Evolutionary conservation across 2,797 vertebrate genomes (phyloP).

Genomic region (Euthynnus affinis): DNA sequence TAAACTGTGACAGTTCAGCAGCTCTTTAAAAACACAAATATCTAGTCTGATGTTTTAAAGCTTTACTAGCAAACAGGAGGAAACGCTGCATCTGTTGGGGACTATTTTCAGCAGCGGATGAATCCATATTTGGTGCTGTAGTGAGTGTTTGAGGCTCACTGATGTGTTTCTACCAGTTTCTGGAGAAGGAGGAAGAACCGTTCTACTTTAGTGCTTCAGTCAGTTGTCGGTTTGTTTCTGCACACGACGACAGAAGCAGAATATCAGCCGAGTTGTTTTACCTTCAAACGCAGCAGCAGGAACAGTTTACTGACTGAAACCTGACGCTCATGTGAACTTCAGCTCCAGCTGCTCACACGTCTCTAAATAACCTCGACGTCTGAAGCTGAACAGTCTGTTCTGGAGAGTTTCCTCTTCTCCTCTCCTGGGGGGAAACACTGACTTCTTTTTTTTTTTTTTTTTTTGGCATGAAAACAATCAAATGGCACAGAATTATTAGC

Average conservation of each 20-base stretch:
- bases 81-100: too few species aligned
- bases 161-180: too few species aligned
- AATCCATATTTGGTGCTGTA: too few species aligned
- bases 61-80: too few species aligned
- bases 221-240: conserved; percentile 21
- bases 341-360: conserved; percentile 25
- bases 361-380: conserved; percentile 42
- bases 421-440: not conserved
- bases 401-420: not conserved
- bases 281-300: too few species aligned
- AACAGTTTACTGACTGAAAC: not conserved
- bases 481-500: conserved; percentile 53
- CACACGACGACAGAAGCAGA: not conserved
- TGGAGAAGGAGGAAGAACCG: too few species aligned
- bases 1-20: too few species aligned
- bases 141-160: too few species aligned
- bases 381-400: not conserved
- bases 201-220: too few species aligned
- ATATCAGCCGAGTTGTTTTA: not conserved
- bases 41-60: too few species aligned
- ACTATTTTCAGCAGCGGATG: too few species aligned
- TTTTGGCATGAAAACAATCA: conserved; percentile 45
- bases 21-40: too few species aligned
- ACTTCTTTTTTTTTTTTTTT: not conserved
- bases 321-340: not conserved